phyloP scores from a whole-genome alignment of 1,140 invertebrate genomes.

The Chironomus striatipennis region DNA sequence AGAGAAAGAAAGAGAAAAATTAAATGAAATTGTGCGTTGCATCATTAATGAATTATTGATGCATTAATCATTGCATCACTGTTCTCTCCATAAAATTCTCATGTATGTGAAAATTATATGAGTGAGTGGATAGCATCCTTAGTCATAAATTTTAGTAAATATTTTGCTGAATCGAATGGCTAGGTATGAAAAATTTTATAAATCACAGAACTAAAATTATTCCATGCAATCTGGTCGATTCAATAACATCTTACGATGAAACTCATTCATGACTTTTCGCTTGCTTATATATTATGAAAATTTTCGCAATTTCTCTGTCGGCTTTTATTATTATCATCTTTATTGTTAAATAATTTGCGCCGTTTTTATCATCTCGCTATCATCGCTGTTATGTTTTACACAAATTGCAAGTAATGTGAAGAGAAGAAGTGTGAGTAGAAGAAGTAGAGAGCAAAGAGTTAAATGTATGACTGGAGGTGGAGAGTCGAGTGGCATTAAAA shows the following conservation, averaged over 20 bases:
- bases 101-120: no score
- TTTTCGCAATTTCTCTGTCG: neutral
- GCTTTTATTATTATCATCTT: neutral
- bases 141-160: no score
- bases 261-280: no score
- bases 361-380: slow-evolving; percentile 8
- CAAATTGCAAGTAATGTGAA: neutral
- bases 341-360: slow-evolving; percentile 13
- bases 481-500: slow-evolving; percentile 12
- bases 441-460: no score
- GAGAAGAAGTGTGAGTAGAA: no score
- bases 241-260: no score
- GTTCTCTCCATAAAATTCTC: no score
- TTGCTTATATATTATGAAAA: neutral
- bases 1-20: neutral
- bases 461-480: slow-evolving; percentile 5
- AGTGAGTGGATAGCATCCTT: no score
- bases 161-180: no score
- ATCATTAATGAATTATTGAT: slow-evolving; percentile 15
- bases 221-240: no score
- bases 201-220: no score
- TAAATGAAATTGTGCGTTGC: slow-evolving; percentile 1
- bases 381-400: neutral
- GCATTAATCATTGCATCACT: neutral
- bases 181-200: no score